phyloP scores from a whole-genome alignment of 2,113 vertebrate species.

The Dromiciops gliroides region DNA sequence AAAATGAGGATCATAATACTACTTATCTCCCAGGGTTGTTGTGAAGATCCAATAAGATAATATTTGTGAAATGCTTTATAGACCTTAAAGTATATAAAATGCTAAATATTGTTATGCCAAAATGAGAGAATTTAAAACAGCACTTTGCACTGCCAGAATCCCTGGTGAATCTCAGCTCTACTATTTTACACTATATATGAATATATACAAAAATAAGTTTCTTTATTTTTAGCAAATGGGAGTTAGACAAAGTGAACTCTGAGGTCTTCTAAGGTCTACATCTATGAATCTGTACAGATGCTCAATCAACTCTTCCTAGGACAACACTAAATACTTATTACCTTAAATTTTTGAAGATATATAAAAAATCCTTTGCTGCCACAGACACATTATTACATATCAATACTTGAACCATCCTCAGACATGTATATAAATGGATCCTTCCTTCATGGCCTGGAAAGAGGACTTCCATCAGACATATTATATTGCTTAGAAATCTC shows the following conservation, averaged over 20 bases:
- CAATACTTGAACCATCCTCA: background rate
- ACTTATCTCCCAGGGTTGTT: background rate
- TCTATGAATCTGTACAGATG: background rate
- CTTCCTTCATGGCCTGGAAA: background rate
- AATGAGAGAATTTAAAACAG: background rate
- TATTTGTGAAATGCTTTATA: background rate
- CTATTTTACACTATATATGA: background rate
- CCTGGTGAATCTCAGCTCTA: background rate
- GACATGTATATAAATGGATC: background rate
- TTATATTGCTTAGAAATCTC: background rate
- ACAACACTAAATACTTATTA: background rate
- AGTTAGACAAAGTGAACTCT: background rate
- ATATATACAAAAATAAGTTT: background rate
- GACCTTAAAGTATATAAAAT: background rate
- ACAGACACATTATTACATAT: background rate
- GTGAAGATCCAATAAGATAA: background rate
- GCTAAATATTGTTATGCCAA: background rate
- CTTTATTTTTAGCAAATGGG: background rate
- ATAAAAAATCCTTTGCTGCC: background rate
- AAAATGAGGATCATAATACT: background rate
- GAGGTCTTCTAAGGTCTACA: background rate
- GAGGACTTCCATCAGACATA: background rate
- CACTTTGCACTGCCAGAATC: background rate
- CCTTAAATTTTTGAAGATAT: background rate
- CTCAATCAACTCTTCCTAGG: background rate